Evolutionary conservation across 2,113 vertebrate genomes (phyloP).

Genomic region (Leptosomus discolor): DNA sequence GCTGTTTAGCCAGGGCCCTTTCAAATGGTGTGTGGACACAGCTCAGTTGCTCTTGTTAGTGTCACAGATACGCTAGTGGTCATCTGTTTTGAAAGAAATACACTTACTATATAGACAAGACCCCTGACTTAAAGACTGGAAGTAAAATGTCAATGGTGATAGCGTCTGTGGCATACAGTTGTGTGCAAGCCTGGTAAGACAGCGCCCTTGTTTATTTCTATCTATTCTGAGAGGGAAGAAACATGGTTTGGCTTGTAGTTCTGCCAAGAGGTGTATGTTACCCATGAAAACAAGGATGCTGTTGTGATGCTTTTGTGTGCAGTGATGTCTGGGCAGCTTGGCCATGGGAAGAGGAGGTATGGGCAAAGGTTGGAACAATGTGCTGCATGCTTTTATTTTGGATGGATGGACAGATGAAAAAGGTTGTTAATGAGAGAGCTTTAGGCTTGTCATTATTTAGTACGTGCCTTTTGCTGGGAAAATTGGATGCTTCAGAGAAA

Average conservation of each 20-base stretch:
- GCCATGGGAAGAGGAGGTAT: neutral
- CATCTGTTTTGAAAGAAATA: neutral
- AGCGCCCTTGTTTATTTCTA: neutral
- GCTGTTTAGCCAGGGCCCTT: neutral
- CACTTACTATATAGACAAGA: neutral
- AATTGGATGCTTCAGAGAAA: neutral
- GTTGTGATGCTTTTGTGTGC: neutral
- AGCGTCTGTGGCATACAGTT: neutral
- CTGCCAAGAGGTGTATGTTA: neutral
- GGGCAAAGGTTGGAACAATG: neutral
- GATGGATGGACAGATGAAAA: neutral
- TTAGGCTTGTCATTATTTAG: neutral
- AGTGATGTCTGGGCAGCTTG: neutral
- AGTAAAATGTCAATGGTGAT: neutral
- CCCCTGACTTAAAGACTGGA: neutral
- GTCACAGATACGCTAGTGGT: neutral
- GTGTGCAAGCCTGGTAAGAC: neutral
- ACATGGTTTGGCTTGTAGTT: neutral
- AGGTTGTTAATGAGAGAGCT: neutral
- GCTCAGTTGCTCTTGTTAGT: neutral
- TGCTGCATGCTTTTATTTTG: neutral
- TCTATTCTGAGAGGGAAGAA: neutral
- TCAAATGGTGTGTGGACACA: neutral
- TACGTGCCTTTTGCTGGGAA: constrained; percentile 1
- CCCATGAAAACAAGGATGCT: neutral